Conservation (phyloP, 2,113 vertebrate species). For the Proterorhinus semilunaris region DNA sequence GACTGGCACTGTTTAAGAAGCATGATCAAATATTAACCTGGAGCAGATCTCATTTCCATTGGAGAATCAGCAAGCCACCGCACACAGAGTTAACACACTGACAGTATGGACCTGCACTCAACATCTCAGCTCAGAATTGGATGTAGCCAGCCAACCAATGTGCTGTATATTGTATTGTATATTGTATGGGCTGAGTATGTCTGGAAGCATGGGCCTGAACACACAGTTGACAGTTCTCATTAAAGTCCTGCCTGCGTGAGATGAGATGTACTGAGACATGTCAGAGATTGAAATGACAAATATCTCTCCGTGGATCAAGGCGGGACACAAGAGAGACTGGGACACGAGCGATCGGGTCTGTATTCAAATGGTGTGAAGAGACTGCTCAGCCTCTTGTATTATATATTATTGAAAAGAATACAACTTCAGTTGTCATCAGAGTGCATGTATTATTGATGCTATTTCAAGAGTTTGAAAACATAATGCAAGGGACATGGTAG, state of each 20-base stretch:
- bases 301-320: constrained; percentile 10
- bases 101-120: constrained; percentile 12
- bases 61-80: constrained; percentile 27
- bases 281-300: constrained; percentile 40
- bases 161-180: background rate
- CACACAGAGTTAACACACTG: constrained; percentile 17
- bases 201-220: constrained; percentile 2
- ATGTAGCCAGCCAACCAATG: background rate
- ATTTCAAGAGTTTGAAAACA: background rate
- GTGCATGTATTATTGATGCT: background rate
- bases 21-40: constrained; percentile 66
- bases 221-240: constrained; percentile 38
- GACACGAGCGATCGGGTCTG: constrained; percentile 12
- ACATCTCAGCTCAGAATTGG: background rate
- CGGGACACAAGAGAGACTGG: background rate
- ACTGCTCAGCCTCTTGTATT: background rate
- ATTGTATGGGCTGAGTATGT: constrained; percentile 3
- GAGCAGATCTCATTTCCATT: constrained; percentile 38
- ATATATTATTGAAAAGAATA: background rate
- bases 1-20: constrained; percentile 16
- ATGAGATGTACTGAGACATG: constrained; percentile 30
- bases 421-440: background rate
- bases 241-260: constrained; percentile 25
- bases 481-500: background rate
- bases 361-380: constrained; percentile 8